Conservation (phyloP, 2,888 invertebrate genomes). For the Pecten maximus region DNA sequence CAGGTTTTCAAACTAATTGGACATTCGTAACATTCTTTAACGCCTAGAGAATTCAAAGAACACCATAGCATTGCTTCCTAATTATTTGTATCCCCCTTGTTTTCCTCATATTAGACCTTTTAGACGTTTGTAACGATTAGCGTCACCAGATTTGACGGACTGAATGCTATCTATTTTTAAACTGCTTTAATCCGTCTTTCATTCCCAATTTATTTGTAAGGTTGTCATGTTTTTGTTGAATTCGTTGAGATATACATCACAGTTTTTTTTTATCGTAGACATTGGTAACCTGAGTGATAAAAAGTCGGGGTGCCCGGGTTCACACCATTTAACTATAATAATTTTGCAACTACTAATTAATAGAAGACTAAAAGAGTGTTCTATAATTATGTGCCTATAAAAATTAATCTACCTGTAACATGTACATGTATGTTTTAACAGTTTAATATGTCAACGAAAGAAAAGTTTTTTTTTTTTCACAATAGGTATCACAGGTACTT, state of each 20-base stretch:
- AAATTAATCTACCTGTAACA: too few species aligned
- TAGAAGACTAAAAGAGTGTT: too few species aligned
- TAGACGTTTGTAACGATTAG: not conserved
- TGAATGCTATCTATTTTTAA: not conserved
- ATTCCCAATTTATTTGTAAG: not conserved
- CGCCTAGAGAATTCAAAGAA: not conserved
- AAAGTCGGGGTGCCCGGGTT: not conserved
- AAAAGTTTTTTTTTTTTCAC: too few species aligned
- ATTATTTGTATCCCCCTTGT: too few species aligned
- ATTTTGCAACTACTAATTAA: too few species aligned
- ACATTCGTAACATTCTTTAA: not conserved
- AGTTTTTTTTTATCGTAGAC: not conserved
- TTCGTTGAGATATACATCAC: not conserved
- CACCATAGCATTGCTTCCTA: not conserved
- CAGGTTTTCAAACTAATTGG: not conserved
- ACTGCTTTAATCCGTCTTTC: not conserved
- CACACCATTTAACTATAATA: not conserved
- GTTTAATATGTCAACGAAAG: too few species aligned
- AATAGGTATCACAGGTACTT: too few species aligned
- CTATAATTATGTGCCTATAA: too few species aligned
- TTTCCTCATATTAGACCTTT: not conserved
- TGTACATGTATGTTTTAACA: too few species aligned
- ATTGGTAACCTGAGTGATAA: not conserved
- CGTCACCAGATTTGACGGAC: constrained; percentile 18
- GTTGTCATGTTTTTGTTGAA: not conserved